Conservation (phyloP, 2,797 vertebrate genomes). For the Peromyscus eremicus region DNA sequence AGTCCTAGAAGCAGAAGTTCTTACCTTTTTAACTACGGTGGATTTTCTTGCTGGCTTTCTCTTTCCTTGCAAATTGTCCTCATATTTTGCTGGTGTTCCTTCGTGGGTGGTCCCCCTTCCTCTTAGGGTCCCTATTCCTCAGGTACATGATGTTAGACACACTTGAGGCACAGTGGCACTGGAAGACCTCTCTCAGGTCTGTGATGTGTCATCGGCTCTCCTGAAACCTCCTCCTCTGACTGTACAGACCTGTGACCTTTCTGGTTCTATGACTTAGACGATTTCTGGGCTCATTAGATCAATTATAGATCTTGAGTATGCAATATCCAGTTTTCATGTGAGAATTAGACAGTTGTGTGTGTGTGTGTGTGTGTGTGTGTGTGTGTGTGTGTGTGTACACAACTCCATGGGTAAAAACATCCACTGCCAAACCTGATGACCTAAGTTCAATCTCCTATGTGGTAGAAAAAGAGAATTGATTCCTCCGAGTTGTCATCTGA, state of each 20-base stretch:
- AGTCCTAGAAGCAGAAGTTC: slow-evolving; percentile 17
- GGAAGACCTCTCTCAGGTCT: not conserved
- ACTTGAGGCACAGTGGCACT: not conserved
- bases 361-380: not conserved
- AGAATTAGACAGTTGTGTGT: not conserved
- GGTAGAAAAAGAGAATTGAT: not conserved
- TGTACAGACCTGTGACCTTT: not conserved
- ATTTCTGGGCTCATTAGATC: slow-evolving; percentile 3
- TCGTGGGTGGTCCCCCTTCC: not conserved
- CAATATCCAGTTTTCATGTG: not conserved
- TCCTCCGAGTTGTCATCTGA: not conserved
- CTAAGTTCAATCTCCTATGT: not conserved
- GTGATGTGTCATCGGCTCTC: not conserved
- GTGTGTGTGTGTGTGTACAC: not conserved
- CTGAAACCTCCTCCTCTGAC: not conserved
- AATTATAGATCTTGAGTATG: not conserved
- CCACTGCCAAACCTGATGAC: not conserved
- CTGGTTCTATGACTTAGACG: not conserved
- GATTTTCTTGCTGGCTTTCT: slow-evolving; percentile 14
- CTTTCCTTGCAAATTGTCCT: not conserved
- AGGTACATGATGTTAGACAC: not conserved
- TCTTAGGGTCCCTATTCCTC: not conserved
- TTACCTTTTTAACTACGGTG: not conserved
- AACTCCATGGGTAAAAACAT: not conserved
- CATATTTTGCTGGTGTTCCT: not conserved